A percentile compares a stretch with the other conserved stretches of the same genome.
phyloP scores from a whole-genome alignment of 1,140 invertebrate genomes.

The Yoshiicerus persimilis region DNA sequence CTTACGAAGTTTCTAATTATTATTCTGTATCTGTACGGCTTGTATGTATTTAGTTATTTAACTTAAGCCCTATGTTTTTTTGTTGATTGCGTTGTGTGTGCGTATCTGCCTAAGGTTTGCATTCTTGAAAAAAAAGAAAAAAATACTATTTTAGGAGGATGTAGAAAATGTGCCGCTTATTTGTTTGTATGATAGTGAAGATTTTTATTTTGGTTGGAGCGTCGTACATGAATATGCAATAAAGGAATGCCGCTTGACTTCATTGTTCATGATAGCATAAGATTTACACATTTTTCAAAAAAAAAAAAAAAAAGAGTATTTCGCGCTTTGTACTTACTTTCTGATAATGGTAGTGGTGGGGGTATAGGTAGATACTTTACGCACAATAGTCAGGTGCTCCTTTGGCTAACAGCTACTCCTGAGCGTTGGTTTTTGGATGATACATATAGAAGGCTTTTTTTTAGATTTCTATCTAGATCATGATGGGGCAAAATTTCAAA shows the following conservation, averaged over 20 bases:
- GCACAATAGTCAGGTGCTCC: neutral
- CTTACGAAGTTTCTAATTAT: neutral
- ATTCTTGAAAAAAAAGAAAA: no score
- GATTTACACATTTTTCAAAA: neutral
- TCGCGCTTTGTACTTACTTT: neutral
- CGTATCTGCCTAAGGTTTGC: no score
- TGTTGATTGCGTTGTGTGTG: no score
- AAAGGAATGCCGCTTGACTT: conserved; percentile 8
- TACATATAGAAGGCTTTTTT: neutral
- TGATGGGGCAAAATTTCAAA: no score
- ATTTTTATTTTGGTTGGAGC: neutral
- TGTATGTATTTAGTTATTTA: no score
- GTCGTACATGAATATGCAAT: neutral
- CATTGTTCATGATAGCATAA: neutral
- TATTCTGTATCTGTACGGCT: no score
- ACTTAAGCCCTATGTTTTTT: no score
- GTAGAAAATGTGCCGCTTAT: neutral
- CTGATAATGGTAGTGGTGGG: neutral
- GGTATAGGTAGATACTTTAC: neutral
- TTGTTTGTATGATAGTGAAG: neutral
- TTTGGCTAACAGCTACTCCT: neutral
- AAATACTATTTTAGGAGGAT: no score
- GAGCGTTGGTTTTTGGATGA: neutral
- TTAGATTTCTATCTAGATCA: neutral
- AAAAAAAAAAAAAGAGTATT: no score